These are phyloP conservation scores for Camelus bactrianus DNA, from an alignment of 2,113 vertebrate species.

Conservation along the genomic window DNA sequence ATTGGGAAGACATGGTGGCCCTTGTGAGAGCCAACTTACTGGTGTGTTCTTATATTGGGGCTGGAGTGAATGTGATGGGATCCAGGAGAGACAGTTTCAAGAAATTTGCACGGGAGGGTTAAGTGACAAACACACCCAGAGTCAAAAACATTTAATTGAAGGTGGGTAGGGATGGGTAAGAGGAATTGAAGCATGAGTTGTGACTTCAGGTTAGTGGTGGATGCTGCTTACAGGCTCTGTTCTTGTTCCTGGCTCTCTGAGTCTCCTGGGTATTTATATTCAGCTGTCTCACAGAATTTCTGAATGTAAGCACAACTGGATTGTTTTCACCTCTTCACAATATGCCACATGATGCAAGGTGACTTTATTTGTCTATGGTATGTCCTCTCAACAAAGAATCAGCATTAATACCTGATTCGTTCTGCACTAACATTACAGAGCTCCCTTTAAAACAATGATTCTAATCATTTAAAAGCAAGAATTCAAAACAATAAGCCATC, in stretches of 20 bases:
- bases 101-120: background rate
- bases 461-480: conserved; percentile 36
- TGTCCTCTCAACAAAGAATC: conserved; percentile 35
- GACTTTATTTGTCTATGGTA: background rate
- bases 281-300: background rate
- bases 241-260: background rate
- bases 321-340: background rate
- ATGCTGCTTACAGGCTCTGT: background rate
- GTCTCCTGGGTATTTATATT: background rate
- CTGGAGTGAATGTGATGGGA: background rate
- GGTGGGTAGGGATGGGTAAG: background rate
- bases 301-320: background rate
- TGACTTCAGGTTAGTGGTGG: background rate
- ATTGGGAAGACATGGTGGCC: background rate
- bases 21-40: background rate
- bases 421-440: background rate
- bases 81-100: background rate
- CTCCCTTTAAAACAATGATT: conserved; percentile 29
- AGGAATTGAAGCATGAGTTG: background rate
- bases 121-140: background rate
- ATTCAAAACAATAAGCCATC: conserved; percentile 35
- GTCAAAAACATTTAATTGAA: background rate
- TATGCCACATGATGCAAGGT: background rate
- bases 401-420: conserved; percentile 23
- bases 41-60: background rate